These are phyloP conservation scores for Pipistrellus kuhlii DNA, from an alignment of 2,797 vertebrate species.

Conservation along the genomic window DNA sequence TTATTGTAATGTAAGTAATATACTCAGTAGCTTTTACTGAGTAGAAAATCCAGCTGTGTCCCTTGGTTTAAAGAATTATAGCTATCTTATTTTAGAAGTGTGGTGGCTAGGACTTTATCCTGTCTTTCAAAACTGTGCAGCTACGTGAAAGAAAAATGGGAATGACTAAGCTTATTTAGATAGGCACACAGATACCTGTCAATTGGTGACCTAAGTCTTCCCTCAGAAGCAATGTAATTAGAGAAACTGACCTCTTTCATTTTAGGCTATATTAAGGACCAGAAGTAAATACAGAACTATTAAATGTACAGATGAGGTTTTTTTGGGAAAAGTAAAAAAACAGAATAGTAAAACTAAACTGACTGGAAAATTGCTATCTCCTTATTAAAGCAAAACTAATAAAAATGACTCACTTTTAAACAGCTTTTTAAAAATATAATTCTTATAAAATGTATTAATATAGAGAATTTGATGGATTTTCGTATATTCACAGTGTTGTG, in stretches of 20 bases:
- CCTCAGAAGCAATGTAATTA: neutral
- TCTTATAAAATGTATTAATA: neutral
- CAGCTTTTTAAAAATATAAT: conserved; percentile 8
- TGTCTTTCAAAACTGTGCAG: conserved; percentile 22
- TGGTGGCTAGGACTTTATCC: neutral
- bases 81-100: neutral
- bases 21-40: conserved; percentile 54
- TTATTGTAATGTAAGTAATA: conserved; percentile 28
- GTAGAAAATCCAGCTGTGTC: conserved; percentile 47
- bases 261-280: neutral
- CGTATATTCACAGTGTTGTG: neutral
- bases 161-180: conserved; percentile 7
- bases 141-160: neutral
- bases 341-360: neutral
- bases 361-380: neutral
- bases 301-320: neutral
- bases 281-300: conserved; percentile 31
- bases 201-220: neutral
- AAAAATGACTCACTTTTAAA: neutral
- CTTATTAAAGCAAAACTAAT: conserved; percentile 5
- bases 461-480: neutral
- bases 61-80: neutral
- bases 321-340: neutral
- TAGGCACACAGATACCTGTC: neutral
- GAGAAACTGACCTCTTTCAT: conserved; percentile 51